Percentiles rank a stretch among this genome's conserved stretches.
Conservation (phyloP, 2,797 vertebrate genomes). For the Buceros bicornis region DNA sequence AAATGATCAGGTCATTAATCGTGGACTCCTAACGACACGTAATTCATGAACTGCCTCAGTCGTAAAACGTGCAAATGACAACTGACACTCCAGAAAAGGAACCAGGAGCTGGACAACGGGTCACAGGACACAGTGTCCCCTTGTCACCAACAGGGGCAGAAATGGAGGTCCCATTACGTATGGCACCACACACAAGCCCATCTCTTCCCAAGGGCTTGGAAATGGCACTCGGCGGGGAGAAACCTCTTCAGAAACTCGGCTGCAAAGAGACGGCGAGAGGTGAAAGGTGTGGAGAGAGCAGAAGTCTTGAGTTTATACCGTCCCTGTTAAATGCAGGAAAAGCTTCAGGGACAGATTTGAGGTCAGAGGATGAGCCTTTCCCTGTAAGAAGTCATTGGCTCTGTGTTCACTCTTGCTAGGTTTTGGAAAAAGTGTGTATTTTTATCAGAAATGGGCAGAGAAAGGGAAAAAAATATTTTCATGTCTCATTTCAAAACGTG, state of each 20-base stretch:
- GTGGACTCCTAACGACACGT: neutral
- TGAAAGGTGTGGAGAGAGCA: neutral
- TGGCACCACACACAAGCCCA: rapidly evolving
- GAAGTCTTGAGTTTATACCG: neutral
- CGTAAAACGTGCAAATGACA: neutral
- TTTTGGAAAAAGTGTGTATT: neutral
- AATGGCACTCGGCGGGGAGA: neutral
- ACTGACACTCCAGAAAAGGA: neutral
- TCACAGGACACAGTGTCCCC: neutral
- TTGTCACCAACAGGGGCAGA: neutral
- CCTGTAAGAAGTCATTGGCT: neutral
- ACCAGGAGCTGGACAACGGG: rapidly evolving
- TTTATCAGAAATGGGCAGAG: neutral
- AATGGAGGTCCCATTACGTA: neutral
- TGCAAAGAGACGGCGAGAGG: neutral
- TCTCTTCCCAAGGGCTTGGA: neutral
- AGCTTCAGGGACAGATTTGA: neutral
- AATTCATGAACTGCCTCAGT: neutral
- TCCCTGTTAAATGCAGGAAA: neutral
- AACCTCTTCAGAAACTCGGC: neutral
- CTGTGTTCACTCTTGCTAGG: too few relatives aligned
- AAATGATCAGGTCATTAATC: neutral
- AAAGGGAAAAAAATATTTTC: neutral
- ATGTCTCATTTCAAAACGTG: rapidly evolving
- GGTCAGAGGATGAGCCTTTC: neutral